Evolutionary conservation across 1,140 invertebrate species (phyloP).

Genomic region (Ceratosolen fusciceps): DNA sequence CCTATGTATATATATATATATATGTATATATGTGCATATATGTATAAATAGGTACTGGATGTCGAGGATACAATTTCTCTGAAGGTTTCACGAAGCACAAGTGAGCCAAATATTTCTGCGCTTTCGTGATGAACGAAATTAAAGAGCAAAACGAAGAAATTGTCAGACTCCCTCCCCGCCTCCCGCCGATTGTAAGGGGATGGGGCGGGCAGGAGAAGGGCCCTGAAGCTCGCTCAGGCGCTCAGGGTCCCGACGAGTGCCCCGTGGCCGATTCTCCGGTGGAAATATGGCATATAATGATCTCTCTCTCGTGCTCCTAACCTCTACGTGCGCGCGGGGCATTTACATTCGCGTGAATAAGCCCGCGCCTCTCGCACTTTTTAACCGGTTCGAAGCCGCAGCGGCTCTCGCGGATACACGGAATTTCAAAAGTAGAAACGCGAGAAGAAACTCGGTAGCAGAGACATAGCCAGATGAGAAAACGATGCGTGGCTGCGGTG

Average conservation of each 20-base stretch:
- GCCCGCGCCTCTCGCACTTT: constrained; percentile 11
- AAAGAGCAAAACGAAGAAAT: constrained; percentile 33
- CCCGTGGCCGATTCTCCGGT: background rate
- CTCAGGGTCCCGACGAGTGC: background rate
- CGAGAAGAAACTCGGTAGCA: background rate
- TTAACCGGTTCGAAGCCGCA: constrained; percentile 40
- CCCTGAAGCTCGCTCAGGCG: no score
- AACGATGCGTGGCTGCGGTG: background rate
- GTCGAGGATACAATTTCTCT: constrained; percentile 12
- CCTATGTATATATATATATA: no score
- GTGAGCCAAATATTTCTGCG: constrained; percentile 18
- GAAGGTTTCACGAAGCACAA: background rate
- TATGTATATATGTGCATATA: no score
- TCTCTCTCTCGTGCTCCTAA: constrained; percentile 27
- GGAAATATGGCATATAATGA: constrained; percentile 29
- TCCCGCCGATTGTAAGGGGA: no score
- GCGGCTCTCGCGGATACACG: constrained; percentile 25
- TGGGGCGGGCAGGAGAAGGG: no score
- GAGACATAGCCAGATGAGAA: background rate
- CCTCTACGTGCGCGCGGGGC: constrained; percentile 16
- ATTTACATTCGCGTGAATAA: constrained; percentile 37
- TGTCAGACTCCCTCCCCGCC: background rate
- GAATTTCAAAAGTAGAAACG: constrained; percentile 33
- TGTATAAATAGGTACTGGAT: no score
- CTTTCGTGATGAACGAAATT: constrained; percentile 42